A percentile compares a stretch with the other conserved stretches of the same genome.
Conservation (phyloP, 2,113 vertebrate genomes). For the Maccullochella peelii region DNA sequence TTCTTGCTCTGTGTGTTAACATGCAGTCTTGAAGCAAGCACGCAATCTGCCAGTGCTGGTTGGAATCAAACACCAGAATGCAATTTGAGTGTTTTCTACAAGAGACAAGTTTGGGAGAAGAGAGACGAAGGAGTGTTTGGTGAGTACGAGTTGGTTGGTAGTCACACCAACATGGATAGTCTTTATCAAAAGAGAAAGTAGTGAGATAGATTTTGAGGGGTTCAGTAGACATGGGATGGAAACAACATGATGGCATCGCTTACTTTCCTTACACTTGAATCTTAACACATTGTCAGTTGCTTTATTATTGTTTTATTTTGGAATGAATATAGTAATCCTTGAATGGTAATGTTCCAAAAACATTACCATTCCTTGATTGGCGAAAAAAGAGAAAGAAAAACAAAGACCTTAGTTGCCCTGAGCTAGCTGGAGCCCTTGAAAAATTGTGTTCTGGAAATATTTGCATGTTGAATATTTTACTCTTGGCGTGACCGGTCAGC, state of each 20-base stretch:
- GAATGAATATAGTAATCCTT: no score
- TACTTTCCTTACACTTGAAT: neutral
- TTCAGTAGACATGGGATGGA: neutral
- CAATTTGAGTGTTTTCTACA: constrained; percentile 19
- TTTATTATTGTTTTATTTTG: neutral
- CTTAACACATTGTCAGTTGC: neutral
- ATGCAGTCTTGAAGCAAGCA: constrained; percentile 33
- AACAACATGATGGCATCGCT: neutral
- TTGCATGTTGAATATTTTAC: constrained; percentile 21
- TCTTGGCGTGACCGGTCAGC: neutral
- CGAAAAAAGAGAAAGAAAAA: neutral
- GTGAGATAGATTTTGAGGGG: neutral
- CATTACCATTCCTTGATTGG: neutral
- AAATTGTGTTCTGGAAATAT: neutral
- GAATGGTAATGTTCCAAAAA: no score
- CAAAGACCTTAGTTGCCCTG: neutral
- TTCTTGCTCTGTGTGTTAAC: constrained; percentile 38
- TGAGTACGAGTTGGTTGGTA: neutral
- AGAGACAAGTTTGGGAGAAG: neutral
- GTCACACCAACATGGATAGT: neutral
- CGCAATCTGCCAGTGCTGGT: constrained; percentile 24
- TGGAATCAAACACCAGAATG: constrained; percentile 43
- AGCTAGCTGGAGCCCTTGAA: constrained; percentile 12
- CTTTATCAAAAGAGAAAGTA: neutral
- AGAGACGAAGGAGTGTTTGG: neutral